These are phyloP conservation scores for Apteryx owenii DNA, from an alignment of 2,113 vertebrate species.

Conservation along the genomic window DNA sequence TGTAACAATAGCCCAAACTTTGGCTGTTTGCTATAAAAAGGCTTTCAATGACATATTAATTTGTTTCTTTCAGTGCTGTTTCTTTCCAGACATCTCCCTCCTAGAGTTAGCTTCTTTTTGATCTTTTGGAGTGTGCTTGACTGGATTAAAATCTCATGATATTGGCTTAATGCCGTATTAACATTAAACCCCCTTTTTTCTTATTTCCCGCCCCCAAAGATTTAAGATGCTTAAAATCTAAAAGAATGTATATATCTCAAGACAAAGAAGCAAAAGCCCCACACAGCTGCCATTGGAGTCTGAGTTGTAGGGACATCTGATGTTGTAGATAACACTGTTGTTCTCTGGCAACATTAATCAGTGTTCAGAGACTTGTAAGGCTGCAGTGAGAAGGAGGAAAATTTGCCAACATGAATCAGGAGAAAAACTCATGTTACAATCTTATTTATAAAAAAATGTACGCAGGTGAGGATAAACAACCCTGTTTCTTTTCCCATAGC, in stretches of 20 bases:
- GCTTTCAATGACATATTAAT: background rate
- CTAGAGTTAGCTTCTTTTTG: background rate
- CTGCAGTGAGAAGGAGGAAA: background rate
- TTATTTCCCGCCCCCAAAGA: rapidly evolving
- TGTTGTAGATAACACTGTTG: background rate
- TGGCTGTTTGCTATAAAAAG: background rate
- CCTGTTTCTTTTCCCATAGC: background rate
- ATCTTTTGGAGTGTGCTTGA: background rate
- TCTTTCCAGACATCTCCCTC: background rate
- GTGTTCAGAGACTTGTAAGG: background rate
- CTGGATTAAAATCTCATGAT: background rate
- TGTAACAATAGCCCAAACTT: background rate
- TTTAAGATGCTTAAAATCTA: background rate
- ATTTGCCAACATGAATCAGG: background rate
- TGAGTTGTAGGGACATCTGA: background rate
- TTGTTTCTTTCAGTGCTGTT: background rate
- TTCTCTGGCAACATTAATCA: background rate
- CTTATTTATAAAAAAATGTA: background rate
- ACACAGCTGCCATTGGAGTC: background rate
- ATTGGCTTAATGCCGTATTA: background rate
- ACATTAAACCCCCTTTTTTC: background rate
- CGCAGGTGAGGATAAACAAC: background rate
- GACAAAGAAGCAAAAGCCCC: background rate
- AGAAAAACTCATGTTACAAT: background rate
- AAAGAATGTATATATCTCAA: background rate